A percentile compares a stretch with the other conserved stretches of the same genome.
These are phyloP conservation scores for Macaca fascicularis DNA, from an alignment of 2,113 vertebrate species.

Conservation along the genomic window T2T-MFA8v1.1 NC_088375.1:138148501-138149000, in stretches of 20 bases:
- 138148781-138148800: background rate
- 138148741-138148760: background rate
- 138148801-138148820: background rate
- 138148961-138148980: background rate
- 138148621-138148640: background rate
- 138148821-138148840: background rate
- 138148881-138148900: background rate
- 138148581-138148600: background rate
- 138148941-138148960: constrained; percentile 4
- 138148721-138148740: background rate
- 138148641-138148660: background rate
- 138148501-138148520: background rate
- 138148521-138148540: background rate
- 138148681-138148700: background rate
- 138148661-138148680: background rate
- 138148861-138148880: background rate
- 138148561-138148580: background rate
- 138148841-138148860: background rate
- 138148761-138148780: background rate
- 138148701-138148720: background rate
- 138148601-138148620: background rate
- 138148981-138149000: background rate
- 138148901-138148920: background rate
- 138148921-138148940: background rate
- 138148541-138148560: background rate